These are phyloP conservation scores for Salarias fasciatus DNA, from an alignment of 2,797 vertebrate genomes.

Conservation along the genomic window DNA sequence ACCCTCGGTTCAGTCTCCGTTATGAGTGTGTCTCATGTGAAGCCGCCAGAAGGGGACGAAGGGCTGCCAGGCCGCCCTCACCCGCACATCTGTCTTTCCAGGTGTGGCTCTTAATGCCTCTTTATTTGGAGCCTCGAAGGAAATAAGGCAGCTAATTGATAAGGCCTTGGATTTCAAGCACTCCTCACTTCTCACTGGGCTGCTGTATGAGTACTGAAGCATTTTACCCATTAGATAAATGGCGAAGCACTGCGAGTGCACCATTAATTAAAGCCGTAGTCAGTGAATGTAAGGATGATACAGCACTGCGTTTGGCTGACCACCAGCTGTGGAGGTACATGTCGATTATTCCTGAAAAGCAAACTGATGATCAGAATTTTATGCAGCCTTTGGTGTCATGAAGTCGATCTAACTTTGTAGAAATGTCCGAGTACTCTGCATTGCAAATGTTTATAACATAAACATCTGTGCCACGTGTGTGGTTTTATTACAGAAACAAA, in stretches of 20 bases:
- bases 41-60: constrained; percentile 44
- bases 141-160: constrained; percentile 50
- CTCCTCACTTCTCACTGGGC: constrained; percentile 4
- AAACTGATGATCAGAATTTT: constrained; percentile 8
- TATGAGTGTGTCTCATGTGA: constrained; percentile 37
- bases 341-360: constrained; percentile 20
- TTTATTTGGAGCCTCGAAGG: constrained; percentile 30
- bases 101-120: constrained; percentile 40
- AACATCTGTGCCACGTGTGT: no score
- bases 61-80: constrained; percentile 28
- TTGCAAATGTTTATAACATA: no score
- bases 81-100: constrained; percentile 52
- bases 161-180: constrained; percentile 45
- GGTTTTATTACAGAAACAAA: no score
- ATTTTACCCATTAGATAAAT: constrained; percentile 30
- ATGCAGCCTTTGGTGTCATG: not conserved
- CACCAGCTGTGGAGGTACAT: constrained; percentile 16
- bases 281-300: constrained; percentile 24
- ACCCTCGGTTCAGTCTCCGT: constrained; percentile 20
- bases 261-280: constrained; percentile 31
- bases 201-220: constrained; percentile 2
- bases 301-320: constrained; percentile 22
- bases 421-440: no score
- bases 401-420: no score
- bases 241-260: constrained; percentile 9